These are phyloP conservation scores for Lottia scabra DNA, from an alignment of 2,888 invertebrate species.

Conservation along the genomic window DNA sequence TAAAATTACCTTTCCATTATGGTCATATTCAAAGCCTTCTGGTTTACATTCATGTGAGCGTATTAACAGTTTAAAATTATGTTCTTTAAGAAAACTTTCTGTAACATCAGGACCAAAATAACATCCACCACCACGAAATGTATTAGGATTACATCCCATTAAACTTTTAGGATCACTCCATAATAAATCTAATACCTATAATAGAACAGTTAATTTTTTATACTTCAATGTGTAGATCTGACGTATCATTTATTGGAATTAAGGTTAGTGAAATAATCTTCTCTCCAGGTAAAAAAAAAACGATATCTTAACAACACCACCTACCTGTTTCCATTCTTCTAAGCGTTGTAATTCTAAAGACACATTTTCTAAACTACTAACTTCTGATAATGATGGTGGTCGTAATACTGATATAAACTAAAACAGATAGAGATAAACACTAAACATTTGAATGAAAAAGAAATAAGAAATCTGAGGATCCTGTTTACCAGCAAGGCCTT, in stretches of 20 bases:
- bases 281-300: too few species aligned
- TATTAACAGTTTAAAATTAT: conserved; percentile 83
- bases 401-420: conserved; percentile 89
- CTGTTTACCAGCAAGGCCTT: too few species aligned
- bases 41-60: conserved; percentile 94
- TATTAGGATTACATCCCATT: conserved; percentile 69
- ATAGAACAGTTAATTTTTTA: neutral
- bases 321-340: conserved; percentile 89
- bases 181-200: conserved; percentile 88
- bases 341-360: conserved; percentile 75
- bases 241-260: too few species aligned
- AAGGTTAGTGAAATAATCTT: too few species aligned
- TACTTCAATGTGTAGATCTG: too few species aligned
- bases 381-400: conserved; percentile 74
- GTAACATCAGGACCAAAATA: conserved; percentile 94
- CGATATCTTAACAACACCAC: neutral
- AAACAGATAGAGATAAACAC: conserved; percentile 55
- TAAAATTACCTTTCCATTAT: conserved; percentile 85
- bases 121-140: conserved; percentile 88
- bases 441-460: too few species aligned
- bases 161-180: conserved; percentile 87
- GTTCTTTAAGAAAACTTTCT: conserved; percentile 80
- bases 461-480: too few species aligned
- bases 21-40: conserved; percentile 89
- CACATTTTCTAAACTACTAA: conserved; percentile 69